Evolutionary conservation across 2,888 invertebrate species (phyloP).

Genomic region (Nebria salina): DNA sequence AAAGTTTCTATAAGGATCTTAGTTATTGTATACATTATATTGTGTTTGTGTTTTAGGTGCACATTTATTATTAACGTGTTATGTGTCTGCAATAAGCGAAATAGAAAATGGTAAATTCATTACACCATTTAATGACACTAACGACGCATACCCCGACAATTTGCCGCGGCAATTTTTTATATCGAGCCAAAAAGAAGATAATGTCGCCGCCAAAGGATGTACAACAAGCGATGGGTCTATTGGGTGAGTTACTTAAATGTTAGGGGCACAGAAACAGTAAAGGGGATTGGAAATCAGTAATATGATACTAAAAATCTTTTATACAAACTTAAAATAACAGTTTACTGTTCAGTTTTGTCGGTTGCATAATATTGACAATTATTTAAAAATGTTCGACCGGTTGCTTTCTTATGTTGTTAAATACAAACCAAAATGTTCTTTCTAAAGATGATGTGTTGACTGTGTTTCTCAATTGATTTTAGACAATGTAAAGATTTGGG

Average conservation of each 20-base stretch:
- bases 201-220: background rate
- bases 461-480: slow-evolving; percentile 47
- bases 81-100: background rate
- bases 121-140: background rate
- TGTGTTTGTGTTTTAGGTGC: background rate
- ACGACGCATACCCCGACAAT: background rate
- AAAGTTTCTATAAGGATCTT: background rate
- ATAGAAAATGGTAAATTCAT: background rate
- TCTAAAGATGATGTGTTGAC: background rate
- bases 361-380: no score
- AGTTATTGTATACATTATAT: background rate
- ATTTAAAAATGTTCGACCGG: no score
- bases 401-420: no score
- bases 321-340: no score
- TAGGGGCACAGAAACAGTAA: no score
- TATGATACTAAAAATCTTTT: no score
- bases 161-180: background rate
- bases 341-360: no score
- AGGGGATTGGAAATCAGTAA: no score
- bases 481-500: slow-evolving; percentile 84
- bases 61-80: background rate
- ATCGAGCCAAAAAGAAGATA: background rate
- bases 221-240: background rate
- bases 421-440: no score
- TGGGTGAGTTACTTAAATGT: slow-evolving; percentile 56